These are phyloP conservation scores for Athalia rosae DNA, from an alignment of 2,888 invertebrate genomes.

Conservation along the genomic window DNA sequence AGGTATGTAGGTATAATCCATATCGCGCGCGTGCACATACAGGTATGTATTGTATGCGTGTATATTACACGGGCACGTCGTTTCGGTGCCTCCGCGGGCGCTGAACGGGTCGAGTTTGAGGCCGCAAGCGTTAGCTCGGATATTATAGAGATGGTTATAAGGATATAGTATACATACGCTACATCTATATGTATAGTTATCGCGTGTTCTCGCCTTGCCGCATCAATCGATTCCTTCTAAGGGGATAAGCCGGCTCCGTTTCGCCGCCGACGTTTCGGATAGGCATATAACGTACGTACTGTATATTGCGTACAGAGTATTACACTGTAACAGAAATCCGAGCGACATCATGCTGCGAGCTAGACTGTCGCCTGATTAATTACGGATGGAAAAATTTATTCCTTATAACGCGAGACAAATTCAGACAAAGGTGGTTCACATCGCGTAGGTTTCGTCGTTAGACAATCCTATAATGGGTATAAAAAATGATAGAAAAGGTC, in stretches of 20 bases:
- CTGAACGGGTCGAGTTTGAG: no score
- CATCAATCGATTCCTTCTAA: constrained; percentile 45
- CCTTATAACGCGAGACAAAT: constrained; percentile 41
- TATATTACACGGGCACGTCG: not conserved
- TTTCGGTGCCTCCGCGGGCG: no score
- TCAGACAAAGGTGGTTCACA: constrained; percentile 36
- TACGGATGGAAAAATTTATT: constrained; percentile 18
- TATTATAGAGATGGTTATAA: not conserved
- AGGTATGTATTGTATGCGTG: not conserved
- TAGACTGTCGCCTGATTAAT: constrained; percentile 29
- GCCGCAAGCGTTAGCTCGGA: no score
- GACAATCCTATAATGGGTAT: not conserved
- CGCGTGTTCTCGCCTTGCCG: constrained; percentile 33
- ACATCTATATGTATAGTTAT: not conserved
- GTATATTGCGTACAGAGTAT: not conserved
- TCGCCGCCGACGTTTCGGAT: constrained; percentile 17
- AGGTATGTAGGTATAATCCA: not conserved
- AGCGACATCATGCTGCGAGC: not conserved
- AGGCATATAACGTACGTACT: not conserved
- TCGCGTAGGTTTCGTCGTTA: constrained; percentile 25
- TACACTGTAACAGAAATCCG: not conserved
- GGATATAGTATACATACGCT: not conserved
- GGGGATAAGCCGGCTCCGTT: constrained; percentile 37
- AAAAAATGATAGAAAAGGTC: no score
- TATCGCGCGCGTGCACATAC: not conserved